phyloP scores from a whole-genome alignment of 2,888 invertebrate genomes.

The Watsonalla cultraria region DNA sequence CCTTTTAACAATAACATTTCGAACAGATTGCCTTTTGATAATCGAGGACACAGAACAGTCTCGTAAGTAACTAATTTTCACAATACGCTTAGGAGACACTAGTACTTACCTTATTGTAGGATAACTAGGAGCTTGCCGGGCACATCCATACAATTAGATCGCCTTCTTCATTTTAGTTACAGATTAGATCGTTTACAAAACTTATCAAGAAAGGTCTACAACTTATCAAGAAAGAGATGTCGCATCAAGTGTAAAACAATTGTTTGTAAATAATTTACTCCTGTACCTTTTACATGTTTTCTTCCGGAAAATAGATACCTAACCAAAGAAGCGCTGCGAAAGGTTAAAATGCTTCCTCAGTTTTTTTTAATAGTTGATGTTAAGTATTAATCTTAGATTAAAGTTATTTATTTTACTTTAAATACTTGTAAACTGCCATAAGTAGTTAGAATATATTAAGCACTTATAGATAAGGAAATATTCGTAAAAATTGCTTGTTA shows the following conservation, averaged over 20 bases:
- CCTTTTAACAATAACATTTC: conserved; percentile 62
- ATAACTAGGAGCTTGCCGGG: too few relatives aligned
- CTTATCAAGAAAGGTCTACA: background rate
- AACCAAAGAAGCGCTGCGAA: conserved; percentile 19
- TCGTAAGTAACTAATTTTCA: conserved; percentile 3
- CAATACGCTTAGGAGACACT: background rate
- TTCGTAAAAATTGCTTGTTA: background rate
- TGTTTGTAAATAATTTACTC: background rate
- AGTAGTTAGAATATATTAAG: conserved; percentile 42
- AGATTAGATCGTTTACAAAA: background rate
- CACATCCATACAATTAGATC: too few relatives aligned
- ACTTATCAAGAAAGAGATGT: background rate
- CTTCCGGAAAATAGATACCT: background rate
- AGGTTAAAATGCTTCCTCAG: conserved; percentile 8
- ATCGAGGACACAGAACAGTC: conserved; percentile 32
- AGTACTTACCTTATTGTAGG: too few relatives aligned
- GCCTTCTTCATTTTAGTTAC: background rate
- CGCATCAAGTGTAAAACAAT: background rate
- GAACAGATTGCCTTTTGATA: conserved; percentile 65
- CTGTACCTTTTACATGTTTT: background rate
- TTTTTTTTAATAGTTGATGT: background rate
- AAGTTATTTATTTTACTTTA: conserved; percentile 61
- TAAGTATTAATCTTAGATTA: conserved; percentile 15
- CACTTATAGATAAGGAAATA: background rate
- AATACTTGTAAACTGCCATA: conserved; percentile 65